Evolutionary conservation across 2,888 invertebrate species (phyloP).

Genomic region (Saturnia japonica): DNA sequence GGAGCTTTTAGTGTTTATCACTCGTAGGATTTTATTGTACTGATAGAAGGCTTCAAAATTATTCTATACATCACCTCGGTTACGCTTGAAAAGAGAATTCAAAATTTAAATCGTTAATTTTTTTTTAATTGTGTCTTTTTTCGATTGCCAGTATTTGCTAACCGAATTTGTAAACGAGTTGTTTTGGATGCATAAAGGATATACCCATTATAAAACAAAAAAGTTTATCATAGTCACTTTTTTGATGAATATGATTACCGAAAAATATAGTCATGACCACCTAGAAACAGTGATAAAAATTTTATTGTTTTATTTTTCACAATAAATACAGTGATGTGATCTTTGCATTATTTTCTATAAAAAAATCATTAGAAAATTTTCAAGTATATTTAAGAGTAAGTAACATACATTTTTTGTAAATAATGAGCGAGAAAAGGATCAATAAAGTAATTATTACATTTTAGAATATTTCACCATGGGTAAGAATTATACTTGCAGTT

Average conservation of each 20-base stretch:
- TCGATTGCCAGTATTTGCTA: conserved; percentile 11
- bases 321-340: conserved; percentile 7
- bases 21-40: conserved; percentile 58
- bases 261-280: neutral
- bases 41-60: conserved; percentile 31
- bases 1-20: conserved; percentile 41
- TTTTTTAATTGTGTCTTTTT: neutral
- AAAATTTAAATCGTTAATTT: conserved; percentile 18
- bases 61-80: conserved; percentile 39
- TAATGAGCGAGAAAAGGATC: neutral
- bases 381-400: neutral
- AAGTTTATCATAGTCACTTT: neutral
- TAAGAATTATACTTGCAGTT: conserved; percentile 19
- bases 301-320: neutral
- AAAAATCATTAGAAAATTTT: neutral
- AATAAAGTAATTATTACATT: neutral
- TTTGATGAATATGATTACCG: neutral
- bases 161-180: neutral
- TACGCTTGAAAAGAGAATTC: conserved; percentile 41
- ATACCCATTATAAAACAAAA: neutral
- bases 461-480: conserved; percentile 14
- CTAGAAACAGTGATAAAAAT: neutral
- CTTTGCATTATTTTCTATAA: neutral
- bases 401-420: neutral
- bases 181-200: neutral